Evolutionary conservation across 2,888 invertebrate species (phyloP).

Genomic region (Conchocele bisecta): DNA sequence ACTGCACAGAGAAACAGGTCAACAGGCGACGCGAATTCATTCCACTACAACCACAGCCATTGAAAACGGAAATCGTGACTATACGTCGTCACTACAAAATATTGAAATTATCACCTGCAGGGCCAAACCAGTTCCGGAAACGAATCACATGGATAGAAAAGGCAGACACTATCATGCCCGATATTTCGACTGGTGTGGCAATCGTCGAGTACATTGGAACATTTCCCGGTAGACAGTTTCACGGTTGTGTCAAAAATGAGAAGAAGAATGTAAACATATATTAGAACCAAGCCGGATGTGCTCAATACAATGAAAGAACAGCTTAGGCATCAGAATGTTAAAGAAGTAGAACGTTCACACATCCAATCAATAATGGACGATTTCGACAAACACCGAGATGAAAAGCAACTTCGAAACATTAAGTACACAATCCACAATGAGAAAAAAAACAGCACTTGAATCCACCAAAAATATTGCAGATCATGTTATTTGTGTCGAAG

Average conservation of each 20-base stretch:
- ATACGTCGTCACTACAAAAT: conserved; percentile 20
- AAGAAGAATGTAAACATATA: conserved; percentile 9
- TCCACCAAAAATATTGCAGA: conserved; percentile 32
- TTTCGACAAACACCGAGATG: conserved; percentile 12
- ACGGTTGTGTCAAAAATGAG: conserved; percentile 5
- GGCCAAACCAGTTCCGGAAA: background rate
- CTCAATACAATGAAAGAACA: background rate
- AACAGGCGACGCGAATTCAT: conserved; percentile 12
- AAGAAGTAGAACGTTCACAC: conserved; percentile 6
- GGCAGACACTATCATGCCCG: background rate
- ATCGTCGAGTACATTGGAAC: conserved; percentile 27
- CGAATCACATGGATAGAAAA: conserved; percentile 18
- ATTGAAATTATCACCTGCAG: too few relatives aligned
- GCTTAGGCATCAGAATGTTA: conserved; percentile 5
- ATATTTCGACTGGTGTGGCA: background rate
- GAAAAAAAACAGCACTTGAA: background rate
- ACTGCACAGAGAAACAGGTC: conserved; percentile 16
- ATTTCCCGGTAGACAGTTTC: conserved; percentile 7
- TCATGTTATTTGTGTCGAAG: conserved; percentile 41
- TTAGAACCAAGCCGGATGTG: conserved; percentile 8
- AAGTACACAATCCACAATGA: background rate
- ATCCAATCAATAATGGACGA: background rate
- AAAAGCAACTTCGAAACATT: conserved; percentile 14
- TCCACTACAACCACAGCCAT: conserved; percentile 17
- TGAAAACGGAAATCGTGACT: background rate